A percentile compares a stretch with the other conserved stretches of the same genome.
Conservation (phyloP, 2,797 vertebrate genomes). For the Microctenopoma steveboyesi region DNA sequence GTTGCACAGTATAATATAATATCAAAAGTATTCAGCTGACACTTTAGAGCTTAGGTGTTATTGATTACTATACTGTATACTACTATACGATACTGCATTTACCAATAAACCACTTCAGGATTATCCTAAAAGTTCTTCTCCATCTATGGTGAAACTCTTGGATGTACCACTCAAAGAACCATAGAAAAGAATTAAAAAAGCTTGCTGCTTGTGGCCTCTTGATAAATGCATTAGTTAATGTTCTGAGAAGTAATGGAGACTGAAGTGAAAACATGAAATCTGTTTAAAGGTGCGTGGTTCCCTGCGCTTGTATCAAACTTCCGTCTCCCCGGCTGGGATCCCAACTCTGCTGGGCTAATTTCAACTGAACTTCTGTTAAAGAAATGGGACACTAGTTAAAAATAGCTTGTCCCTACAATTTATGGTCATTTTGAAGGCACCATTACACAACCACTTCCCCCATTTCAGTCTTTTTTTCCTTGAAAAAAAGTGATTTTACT, state of each 20-base stretch:
- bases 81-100: background rate
- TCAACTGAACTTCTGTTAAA: constrained; percentile 24
- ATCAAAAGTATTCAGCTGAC: no score
- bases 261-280: background rate
- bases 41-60: no score
- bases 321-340: constrained; percentile 11
- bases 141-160: constrained; percentile 20
- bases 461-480: constrained; percentile 10
- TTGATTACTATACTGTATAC: no score
- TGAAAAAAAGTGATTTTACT: constrained; percentile 4
- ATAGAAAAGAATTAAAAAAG: constrained; percentile 13
- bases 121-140: constrained; percentile 13
- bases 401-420: constrained; percentile 29
- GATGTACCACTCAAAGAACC: constrained; percentile 15
- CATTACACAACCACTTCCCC: constrained; percentile 11
- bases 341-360: constrained; percentile 4
- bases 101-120: background rate
- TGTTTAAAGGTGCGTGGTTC: constrained; percentile 10
- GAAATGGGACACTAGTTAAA: constrained; percentile 49
- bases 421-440: constrained; percentile 21
- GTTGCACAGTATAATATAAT: background rate
- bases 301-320: constrained; percentile 21
- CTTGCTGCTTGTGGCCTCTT: constrained; percentile 4
- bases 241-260: constrained; percentile 8
- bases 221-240: constrained; percentile 24